Evolutionary conservation across 1,140 invertebrate genomes (phyloP).

Genomic region (Heliconius hewitsoni): DNA sequence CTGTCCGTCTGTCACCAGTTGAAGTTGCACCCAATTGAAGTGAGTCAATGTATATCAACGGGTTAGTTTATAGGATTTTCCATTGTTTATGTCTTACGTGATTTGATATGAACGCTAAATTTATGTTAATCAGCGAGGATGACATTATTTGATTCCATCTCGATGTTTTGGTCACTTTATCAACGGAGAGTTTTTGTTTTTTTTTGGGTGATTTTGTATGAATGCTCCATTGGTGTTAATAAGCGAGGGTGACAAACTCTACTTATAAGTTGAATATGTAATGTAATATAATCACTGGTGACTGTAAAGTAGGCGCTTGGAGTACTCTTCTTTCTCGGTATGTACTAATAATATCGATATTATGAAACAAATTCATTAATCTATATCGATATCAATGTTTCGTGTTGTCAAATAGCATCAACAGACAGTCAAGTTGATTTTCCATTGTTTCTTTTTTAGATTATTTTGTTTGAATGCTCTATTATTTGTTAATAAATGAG

Average conservation of each 20-base stretch:
- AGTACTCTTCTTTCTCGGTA: constrained; percentile 26
- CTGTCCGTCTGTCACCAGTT: too few species aligned
- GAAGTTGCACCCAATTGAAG: too few species aligned
- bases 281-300: constrained; percentile 39
- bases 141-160: constrained; percentile 16
- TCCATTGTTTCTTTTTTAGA: constrained; percentile 20
- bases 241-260: constrained; percentile 42
- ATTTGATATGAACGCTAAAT: not conserved
- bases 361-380: too few species aligned
- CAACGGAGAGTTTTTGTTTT: not conserved
- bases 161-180: not conserved
- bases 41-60: not conserved
- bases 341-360: constrained; percentile 12
- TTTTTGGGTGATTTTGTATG: not conserved
- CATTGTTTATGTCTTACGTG: not conserved
- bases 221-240: not conserved
- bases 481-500: constrained; percentile 19
- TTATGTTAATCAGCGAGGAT: constrained; percentile 31
- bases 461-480: constrained; percentile 7
- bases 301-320: constrained; percentile 31
- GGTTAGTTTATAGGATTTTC: not conserved
- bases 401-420: too few species aligned
- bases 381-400: too few species aligned
- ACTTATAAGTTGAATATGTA: not conserved
- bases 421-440: not conserved